These are phyloP conservation scores for Heterodera filipjevi DNA, from an alignment of 2,888 invertebrate genomes.

Conservation along the genomic window DNA sequence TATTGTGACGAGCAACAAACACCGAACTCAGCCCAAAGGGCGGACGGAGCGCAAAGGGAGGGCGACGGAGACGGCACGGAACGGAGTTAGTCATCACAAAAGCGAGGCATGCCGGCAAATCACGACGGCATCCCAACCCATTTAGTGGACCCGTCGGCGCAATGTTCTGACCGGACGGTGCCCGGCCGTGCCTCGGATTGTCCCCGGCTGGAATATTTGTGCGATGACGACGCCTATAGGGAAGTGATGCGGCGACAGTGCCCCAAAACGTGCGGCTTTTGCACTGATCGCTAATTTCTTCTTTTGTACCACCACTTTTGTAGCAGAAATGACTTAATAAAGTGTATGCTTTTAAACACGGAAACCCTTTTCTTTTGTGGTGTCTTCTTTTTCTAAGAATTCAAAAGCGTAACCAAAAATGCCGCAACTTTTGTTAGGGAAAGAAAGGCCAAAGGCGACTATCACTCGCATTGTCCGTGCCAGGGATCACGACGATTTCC, in stretches of 20 bases:
- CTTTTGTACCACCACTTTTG: neutral
- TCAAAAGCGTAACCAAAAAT: no score
- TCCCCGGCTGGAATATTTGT: slow-evolving; percentile 4
- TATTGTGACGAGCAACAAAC: neutral
- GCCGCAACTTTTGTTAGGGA: no score
- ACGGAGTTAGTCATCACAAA: neutral
- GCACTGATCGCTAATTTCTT: neutral
- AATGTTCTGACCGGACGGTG: neutral
- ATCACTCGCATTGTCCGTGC: no score
- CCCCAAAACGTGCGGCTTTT: slow-evolving; percentile 24
- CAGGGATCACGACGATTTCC: no score
- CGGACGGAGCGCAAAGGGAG: neutral
- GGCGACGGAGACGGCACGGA: neutral
- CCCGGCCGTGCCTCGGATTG: slow-evolving; percentile 18
- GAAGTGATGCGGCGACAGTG: slow-evolving; percentile 23
- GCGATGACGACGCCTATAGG: slow-evolving; percentile 12
- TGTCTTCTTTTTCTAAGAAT: no score
- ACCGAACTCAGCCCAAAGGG: neutral
- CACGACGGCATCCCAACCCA: neutral
- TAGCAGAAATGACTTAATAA: no score
- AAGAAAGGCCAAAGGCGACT: no score
- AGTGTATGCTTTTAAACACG: no score
- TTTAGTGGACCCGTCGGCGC: neutral
- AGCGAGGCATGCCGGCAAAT: no score
- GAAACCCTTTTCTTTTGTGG: no score